Conservation (phyloP, 2,888 invertebrate genomes). For the Lasioglossum morio region DNA sequence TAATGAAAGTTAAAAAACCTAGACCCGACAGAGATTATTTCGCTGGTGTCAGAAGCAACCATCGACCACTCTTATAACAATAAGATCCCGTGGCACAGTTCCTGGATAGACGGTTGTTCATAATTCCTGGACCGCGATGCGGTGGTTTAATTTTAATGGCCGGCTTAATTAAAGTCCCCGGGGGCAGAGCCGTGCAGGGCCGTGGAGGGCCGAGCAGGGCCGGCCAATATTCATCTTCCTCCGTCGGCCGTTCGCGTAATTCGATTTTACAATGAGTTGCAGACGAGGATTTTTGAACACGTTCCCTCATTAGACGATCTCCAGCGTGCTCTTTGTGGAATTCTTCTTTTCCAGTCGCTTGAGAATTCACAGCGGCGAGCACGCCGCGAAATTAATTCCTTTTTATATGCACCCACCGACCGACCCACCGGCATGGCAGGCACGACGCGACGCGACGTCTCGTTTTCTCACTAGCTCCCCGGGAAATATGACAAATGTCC, state of each 20-base stretch:
- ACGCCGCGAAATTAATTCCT: constrained; percentile 57
- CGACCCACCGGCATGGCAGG: neutral
- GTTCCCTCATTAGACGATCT: constrained; percentile 60
- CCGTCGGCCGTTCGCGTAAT: constrained; percentile 46
- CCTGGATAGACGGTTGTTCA: constrained; percentile 9
- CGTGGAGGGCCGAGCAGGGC: too few species aligned
- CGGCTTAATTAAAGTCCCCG: constrained; percentile 42
- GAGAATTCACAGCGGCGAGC: constrained; percentile 26
- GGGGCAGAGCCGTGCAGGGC: neutral
- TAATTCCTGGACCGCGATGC: neutral
- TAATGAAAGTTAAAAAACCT: too few species aligned
- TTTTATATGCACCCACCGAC: constrained; percentile 47
- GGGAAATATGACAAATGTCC: constrained; percentile 58
- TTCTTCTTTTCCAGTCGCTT: constrained; percentile 49
- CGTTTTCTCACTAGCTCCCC: constrained; percentile 48
- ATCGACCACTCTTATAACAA: neutral
- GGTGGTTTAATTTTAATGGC: constrained; percentile 28
- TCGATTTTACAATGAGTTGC: constrained; percentile 54
- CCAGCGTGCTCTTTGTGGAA: constrained; percentile 41
- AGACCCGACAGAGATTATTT: neutral
- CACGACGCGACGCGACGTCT: constrained; percentile 15
- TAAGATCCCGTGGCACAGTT: neutral
- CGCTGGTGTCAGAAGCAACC: neutral
- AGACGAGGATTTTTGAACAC: constrained; percentile 52
- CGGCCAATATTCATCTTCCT: constrained; percentile 9